Percentiles rank a stretch among this genome's conserved stretches.
phyloP scores from a whole-genome alignment of 2,888 invertebrate genomes.

The Drepanosiphum platanoidis region DNA sequence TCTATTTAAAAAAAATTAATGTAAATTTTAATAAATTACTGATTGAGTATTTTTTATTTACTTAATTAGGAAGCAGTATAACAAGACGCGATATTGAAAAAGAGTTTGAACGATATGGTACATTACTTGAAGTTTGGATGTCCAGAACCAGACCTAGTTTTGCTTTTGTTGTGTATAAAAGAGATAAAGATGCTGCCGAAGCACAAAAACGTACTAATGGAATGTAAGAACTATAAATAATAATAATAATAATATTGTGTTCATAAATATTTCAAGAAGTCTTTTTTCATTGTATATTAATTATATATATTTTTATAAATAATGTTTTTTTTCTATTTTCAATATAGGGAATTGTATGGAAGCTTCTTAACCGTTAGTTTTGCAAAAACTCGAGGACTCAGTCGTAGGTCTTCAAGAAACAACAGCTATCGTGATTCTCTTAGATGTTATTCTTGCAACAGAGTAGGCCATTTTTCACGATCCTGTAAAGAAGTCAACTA shows the following conservation, averaged over 20 bases:
- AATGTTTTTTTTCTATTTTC: background rate
- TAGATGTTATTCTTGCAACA: conserved; percentile 63
- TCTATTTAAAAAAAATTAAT: too few relatives aligned
- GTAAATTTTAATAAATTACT: conserved; percentile 33
- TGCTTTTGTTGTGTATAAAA: conserved; percentile 64
- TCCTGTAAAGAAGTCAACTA: conserved; percentile 64
- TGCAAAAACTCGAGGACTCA: conserved; percentile 63
- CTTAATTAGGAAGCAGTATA: conserved; percentile 63
- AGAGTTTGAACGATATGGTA: conserved; percentile 63
- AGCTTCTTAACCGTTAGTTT: conserved; percentile 63
- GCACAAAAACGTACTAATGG: conserved; percentile 64
- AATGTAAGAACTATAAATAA: conserved; percentile 60
- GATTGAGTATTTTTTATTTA: conserved; percentile 42
- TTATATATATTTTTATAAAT: background rate
- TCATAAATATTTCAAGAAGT: too few relatives aligned
- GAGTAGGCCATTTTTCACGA: conserved; percentile 64
- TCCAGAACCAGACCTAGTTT: conserved; percentile 64
- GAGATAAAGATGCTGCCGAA: conserved; percentile 63
- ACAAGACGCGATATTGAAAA: conserved; percentile 63
- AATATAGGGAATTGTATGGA: conserved; percentile 63
- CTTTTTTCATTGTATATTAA: too few relatives aligned
- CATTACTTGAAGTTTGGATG: conserved; percentile 64
- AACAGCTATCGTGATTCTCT: conserved; percentile 60
- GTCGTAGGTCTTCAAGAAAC: conserved; percentile 63
- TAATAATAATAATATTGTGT: background rate